Conservation (phyloP, 2,888 invertebrate species). For the Baccha elongata region DNA sequence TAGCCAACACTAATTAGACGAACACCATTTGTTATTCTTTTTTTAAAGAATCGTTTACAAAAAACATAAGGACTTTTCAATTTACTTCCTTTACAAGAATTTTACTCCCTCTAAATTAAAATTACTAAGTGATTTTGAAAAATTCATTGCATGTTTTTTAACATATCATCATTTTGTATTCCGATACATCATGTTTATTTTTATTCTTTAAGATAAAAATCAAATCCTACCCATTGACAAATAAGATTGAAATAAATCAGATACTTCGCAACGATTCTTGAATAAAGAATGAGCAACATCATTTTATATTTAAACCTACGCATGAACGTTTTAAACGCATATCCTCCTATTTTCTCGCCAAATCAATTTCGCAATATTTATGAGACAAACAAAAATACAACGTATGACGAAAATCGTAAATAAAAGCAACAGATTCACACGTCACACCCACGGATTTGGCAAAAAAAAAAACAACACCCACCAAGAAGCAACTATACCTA, state of each 20-base stretch:
- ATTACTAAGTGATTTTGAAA: too few species aligned
- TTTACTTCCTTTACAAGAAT: too few species aligned
- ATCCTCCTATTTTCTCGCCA: background rate
- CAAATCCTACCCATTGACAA: slow-evolving; percentile 16
- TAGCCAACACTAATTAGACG: too few species aligned
- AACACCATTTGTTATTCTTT: too few species aligned
- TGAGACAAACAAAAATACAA: slow-evolving; percentile 3
- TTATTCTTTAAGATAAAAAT: background rate
- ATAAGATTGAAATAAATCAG: slow-evolving; percentile 10
- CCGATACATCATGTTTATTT: background rate
- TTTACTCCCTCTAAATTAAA: too few species aligned
- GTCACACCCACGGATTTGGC: background rate
- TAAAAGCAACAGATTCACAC: slow-evolving; percentile 28
- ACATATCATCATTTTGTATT: background rate
- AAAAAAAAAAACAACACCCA: too few species aligned
- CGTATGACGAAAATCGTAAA: slow-evolving; percentile 4
- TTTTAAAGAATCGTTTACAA: too few species aligned
- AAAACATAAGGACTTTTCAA: too few species aligned
- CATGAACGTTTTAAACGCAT: background rate
- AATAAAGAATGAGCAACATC: slow-evolving; percentile 24
- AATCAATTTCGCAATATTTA: slow-evolving; percentile 21
- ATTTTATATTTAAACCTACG: slow-evolving; percentile 6
- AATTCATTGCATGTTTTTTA: background rate
- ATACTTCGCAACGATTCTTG: slow-evolving; percentile 13
- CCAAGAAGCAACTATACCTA: background rate